These are phyloP conservation scores for Alentia gelatinosa DNA, from an alignment of 2,888 invertebrate genomes.

Conservation along the genomic window DNA sequence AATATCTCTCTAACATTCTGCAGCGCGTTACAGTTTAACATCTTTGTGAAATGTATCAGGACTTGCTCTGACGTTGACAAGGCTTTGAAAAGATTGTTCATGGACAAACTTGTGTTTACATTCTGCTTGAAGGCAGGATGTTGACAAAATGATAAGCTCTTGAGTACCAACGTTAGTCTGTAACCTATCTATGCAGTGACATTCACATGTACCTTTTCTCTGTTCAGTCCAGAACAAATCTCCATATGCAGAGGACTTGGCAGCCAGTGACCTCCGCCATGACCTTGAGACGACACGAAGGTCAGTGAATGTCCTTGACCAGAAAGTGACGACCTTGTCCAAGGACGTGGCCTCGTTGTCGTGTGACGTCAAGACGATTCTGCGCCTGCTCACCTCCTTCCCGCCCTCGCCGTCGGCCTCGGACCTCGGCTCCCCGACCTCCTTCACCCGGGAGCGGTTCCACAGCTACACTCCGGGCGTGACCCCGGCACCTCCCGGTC, in stretches of 20 bases:
- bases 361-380: constrained; percentile 53
- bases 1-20: no score
- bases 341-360: constrained; percentile 49
- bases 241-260: background rate
- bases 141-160: no score
- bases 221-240: background rate
- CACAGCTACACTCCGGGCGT: constrained; percentile 20
- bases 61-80: no score
- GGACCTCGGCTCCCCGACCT: background rate
- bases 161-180: no score
- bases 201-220: no score
- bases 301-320: constrained; percentile 52
- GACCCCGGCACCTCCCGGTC: background rate
- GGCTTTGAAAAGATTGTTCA: no score
- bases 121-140: no score
- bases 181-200: no score
- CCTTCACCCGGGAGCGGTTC: background rate
- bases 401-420: constrained; percentile 18
- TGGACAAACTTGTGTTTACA: no score
- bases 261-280: background rate
- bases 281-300: constrained; percentile 55
- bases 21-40: no score
- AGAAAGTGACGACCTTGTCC: constrained; percentile 46
- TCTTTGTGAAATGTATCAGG: no score
- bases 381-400: constrained; percentile 40